Base-by-base conservation (phyloP, 2,888 invertebrate species). In the Pegoplata infirma region DNA sequence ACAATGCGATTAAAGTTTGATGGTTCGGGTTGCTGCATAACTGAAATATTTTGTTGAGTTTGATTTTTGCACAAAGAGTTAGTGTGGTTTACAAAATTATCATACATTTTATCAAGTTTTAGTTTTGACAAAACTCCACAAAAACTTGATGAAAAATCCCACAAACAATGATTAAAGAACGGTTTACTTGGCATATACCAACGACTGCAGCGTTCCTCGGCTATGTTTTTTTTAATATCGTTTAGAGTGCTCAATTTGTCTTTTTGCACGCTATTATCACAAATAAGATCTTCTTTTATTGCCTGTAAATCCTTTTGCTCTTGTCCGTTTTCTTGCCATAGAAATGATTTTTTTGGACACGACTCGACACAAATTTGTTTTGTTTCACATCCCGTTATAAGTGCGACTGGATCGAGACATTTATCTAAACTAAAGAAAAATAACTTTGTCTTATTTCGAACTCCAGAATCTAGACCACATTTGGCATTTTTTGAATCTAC, bases 381-480 rank as follows among this genome's bases (percentile, higher is more conserved):
- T 1, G 97, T 97, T 3, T 93, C 92, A 85, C 97, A 97, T 0
- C 88, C 88, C 0, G 92, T 91, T 49, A 94, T 91, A 1, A 95
- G 91, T 16, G 94, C 92, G 1, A 92, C 89, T 0, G 94, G 93
- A 53, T 92, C 91, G 16, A 95, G 90, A 90, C 98, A 98, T 87
- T 93, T 91, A 0, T 94, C 91, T 80, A 95, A 90, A 90, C 98
- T 94, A 86, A 97, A 98, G 89, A 97, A 98, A 83, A 96, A 92
- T 16, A 97, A 90, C 87, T 93, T 93, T 19, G 92, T 91, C 84
- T 93, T 94, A 82, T 94, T 90, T 55, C 90, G 88, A 1, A 96
- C 93, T n/a, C 90, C 91, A 0, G 91, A 91, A 85, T 95, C 95
- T 16, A 93, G 85, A 0, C 96, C 98, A 88, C 98, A 98, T 81